Percentiles rank a stretch among this genome's conserved stretches.
These are phyloP conservation scores for Oryzias melastigma DNA, from an alignment of 2,113 vertebrate species.

Conservation along the genomic window DNA sequence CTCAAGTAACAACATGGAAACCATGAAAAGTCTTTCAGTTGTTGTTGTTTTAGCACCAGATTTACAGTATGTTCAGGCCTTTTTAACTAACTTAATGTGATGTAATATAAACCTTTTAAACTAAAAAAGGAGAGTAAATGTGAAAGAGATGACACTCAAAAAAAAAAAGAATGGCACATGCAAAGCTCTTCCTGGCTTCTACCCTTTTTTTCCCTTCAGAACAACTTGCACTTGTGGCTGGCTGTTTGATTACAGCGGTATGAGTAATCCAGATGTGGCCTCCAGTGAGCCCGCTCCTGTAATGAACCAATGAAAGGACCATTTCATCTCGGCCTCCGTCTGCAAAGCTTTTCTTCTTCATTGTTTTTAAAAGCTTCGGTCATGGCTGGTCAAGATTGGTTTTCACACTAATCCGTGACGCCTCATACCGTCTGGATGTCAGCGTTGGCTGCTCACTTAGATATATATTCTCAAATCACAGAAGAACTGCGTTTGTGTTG, in stretches of 20 bases:
- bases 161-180: background rate
- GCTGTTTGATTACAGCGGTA: constrained; percentile 52
- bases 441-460: constrained; percentile 10
- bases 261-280: constrained; percentile 65
- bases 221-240: background rate
- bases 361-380: constrained; percentile 49
- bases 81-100: background rate
- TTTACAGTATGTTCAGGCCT: background rate
- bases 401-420: constrained; percentile 55
- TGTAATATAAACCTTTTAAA: no score
- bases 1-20: background rate
- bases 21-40: no score
- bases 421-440: constrained; percentile 42
- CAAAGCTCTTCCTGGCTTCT: background rate
- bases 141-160: constrained; percentile 1
- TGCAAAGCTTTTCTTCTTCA: constrained; percentile 53
- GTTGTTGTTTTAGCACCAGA: no score
- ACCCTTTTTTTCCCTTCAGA: constrained; percentile 21
- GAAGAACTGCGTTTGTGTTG: background rate
- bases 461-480: background rate
- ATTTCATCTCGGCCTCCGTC: constrained; percentile 46
- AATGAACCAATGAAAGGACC: constrained; percentile 52
- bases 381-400: constrained; percentile 44
- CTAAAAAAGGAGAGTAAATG: background rate
- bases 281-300: constrained; percentile 36